Evolutionary conservation across 2,797 vertebrate species (phyloP), one percentile per base, ranked within the genome.

Genomic region (Rhinichthys osculus): DNA sequence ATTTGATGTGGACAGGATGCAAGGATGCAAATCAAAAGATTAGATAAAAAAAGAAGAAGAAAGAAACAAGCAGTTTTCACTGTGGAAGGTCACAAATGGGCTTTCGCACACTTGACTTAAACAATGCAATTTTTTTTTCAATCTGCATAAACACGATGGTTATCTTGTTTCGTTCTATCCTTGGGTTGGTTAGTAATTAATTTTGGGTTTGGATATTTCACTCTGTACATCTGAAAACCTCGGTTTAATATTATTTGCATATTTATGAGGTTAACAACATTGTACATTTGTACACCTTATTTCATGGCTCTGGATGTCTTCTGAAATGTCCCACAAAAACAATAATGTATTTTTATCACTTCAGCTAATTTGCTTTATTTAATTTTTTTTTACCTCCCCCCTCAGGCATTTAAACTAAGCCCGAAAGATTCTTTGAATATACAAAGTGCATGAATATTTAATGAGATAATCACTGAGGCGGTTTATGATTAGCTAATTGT

Each of bases 11-110:
- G 9, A 54, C 17, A 33, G 6, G 7, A 33, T 66, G 62, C 27
- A 67, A 81, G 40, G 42, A 80, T 47, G 30, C 11, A 54, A 67
- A 35, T 54, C 23, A 71, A 70, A 70, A 54, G 9, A 76, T 33
- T 21, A 11, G 8, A 33, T 33, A 1, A 1, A 23, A 23, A 35
- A 76, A 76, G 0, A 23, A 76, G 11, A 30, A 30, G 33, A 21
- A 50, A 1, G 4, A 35, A 76, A 52, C 9, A 7, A 52, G 27
- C 2, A 35, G n/a, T 50, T 50, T 50, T 27, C 44, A 73, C 2
- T 6, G 4, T 4, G n/a, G 6, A 33, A 19, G 11, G 17, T 50
- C 9, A 21, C 16, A 74, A 33, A 52, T 33, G 4, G 16, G 16
- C 9, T 33, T 74, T 19, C n/a, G 19, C 7, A 52, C 27, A 6